phyloP scores from a whole-genome alignment of 1,140 invertebrate species.

The Papilio machaon region DNA sequence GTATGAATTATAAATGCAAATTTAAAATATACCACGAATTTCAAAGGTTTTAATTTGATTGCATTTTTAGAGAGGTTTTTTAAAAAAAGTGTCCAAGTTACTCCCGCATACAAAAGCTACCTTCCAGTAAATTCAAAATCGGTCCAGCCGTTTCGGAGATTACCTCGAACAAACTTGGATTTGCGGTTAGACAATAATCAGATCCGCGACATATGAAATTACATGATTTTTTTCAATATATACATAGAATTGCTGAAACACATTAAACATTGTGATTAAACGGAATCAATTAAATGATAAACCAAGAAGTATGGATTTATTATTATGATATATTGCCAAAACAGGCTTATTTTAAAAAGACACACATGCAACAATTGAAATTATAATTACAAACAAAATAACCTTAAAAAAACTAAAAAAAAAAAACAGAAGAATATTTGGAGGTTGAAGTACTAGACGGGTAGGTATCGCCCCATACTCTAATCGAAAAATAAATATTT shows the following conservation, averaged over 20 bases:
- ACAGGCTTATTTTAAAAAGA: too few relatives aligned
- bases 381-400: too few relatives aligned
- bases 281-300: background rate
- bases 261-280: background rate
- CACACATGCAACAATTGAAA: too few relatives aligned
- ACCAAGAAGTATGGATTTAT: background rate
- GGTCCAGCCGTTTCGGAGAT: too few relatives aligned
- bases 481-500: constrained; percentile 24
- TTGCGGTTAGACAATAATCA: too few relatives aligned
- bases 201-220: too few relatives aligned
- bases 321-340: too few relatives aligned
- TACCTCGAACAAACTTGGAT: too few relatives aligned
- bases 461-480: background rate
- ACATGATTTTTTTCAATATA: background rate
- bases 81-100: too few relatives aligned
- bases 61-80: background rate
- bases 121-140: too few relatives aligned
- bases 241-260: background rate
- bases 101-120: too few relatives aligned
- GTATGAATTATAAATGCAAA: background rate
- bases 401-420: too few relatives aligned
- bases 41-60: background rate
- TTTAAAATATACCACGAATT: background rate
- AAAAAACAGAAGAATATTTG: background rate
- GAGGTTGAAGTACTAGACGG: background rate